phyloP scores from a whole-genome alignment of 2,797 vertebrate genomes.

The Sebastes cheni region DNA sequence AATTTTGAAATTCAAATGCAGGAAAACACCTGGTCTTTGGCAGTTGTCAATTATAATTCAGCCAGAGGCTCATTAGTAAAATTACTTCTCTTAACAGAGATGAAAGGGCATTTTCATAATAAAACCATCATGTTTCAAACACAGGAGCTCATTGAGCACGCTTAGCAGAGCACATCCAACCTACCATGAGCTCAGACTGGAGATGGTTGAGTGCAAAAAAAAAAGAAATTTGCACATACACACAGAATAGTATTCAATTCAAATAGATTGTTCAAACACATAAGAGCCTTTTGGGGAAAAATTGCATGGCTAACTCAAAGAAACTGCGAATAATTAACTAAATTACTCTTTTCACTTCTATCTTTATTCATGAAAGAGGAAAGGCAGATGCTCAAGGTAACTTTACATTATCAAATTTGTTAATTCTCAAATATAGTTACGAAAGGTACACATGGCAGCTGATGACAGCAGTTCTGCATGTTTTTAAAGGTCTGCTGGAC shows the following conservation, averaged over 20 bases:
- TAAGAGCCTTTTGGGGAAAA: neutral
- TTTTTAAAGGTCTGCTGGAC: neutral
- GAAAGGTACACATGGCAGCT: neutral
- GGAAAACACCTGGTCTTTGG: constrained; percentile 70
- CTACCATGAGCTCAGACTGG: neutral
- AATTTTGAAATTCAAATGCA: constrained; percentile 64
- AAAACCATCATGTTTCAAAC: constrained; percentile 44
- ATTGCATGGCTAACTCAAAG: neutral
- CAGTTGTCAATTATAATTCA: constrained; percentile 63
- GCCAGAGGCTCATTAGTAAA: constrained; percentile 68
- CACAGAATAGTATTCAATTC: neutral
- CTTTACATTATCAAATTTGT: neutral
- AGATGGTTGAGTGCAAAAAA: neutral
- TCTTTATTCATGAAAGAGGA: neutral
- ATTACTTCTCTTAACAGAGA: constrained; percentile 50
- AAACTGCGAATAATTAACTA: neutral
- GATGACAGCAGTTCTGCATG: neutral
- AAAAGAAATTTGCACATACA: neutral
- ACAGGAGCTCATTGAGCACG: neutral
- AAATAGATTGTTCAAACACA: neutral
- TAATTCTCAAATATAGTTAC: too few relatives aligned
- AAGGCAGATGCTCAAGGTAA: neutral
- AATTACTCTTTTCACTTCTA: neutral
- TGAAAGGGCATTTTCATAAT: constrained; percentile 71
- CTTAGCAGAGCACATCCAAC: constrained; percentile 6